phyloP scores from a whole-genome alignment of 1,140 invertebrate genomes.

The Pseudomyrmex cubaensis region DNA sequence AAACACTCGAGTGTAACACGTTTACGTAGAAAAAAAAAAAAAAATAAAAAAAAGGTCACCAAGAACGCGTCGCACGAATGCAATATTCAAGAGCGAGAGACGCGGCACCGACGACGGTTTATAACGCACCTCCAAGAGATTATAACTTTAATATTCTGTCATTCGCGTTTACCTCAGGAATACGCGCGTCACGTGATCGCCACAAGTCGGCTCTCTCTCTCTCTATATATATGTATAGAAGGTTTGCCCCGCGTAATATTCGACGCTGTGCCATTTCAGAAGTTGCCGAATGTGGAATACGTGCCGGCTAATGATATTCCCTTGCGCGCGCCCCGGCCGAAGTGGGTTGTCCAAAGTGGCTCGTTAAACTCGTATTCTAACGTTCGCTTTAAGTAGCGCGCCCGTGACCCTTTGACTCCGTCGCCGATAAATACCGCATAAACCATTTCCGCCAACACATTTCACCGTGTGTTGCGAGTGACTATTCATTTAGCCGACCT shows the following conservation, averaged over 20 bases:
- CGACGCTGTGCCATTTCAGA: slow-evolving; percentile 40
- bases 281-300: slow-evolving; percentile 54
- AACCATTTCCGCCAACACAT: slow-evolving; percentile 52
- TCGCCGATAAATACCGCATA: slow-evolving; percentile 52
- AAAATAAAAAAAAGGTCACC: too few species aligned
- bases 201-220: slow-evolving; percentile 10
- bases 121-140: slow-evolving; percentile 22
- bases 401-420: slow-evolving; percentile 37
- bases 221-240: background rate
- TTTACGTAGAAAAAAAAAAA: too few species aligned
- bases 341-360: slow-evolving; percentile 60
- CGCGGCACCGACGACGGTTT: background rate
- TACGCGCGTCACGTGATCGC: slow-evolving; percentile 37
- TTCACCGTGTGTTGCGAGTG: slow-evolving; percentile 16
- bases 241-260: slow-evolving; percentile 39
- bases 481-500: slow-evolving; percentile 8
- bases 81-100: background rate
- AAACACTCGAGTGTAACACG: too few species aligned
- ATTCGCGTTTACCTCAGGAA: slow-evolving; percentile 4
- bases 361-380: slow-evolving; percentile 61
- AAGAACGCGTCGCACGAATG: background rate
- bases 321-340: slow-evolving; percentile 33
- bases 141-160: slow-evolving; percentile 50
- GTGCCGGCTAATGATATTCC: slow-evolving; percentile 57
- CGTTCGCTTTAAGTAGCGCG: slow-evolving; percentile 46